phyloP scores from a whole-genome alignment of 2,113 vertebrate species.

The Recurvirostra avosetta region DNA sequence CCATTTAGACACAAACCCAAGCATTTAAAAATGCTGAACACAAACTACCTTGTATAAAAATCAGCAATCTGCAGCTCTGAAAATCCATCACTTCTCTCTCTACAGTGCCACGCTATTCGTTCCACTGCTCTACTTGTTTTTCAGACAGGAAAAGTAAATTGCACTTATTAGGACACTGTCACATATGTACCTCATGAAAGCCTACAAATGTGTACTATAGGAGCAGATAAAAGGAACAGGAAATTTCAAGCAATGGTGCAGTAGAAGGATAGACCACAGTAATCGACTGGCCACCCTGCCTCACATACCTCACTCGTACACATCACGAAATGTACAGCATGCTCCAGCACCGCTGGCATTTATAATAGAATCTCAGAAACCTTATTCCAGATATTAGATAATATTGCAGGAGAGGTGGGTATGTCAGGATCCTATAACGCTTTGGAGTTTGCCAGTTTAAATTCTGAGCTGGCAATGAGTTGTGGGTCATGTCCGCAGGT shows the following conservation, averaged over 20 bases:
- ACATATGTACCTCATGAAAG: background rate
- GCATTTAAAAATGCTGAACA: background rate
- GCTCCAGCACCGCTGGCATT: background rate
- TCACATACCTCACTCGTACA: accelerated
- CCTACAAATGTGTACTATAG: background rate
- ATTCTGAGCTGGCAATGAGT: background rate
- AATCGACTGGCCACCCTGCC: background rate
- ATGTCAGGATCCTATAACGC: background rate
- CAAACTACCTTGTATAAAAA: background rate
- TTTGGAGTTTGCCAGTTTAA: background rate
- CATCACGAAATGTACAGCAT: accelerated
- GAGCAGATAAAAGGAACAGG: background rate
- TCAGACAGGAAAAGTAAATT: background rate
- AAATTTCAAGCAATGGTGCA: background rate
- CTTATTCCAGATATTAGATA: background rate
- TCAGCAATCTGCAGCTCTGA: background rate
- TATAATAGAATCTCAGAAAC: background rate
- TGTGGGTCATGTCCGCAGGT: background rate
- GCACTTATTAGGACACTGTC: background rate
- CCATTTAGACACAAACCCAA: background rate
- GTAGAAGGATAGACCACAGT: background rate
- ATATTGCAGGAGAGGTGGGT: background rate
- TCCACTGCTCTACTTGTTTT: background rate
- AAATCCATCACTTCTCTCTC: background rate
- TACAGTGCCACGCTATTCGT: background rate